These are phyloP conservation scores for Alloscopus bannaensis DNA, from an alignment of 2,888 invertebrate genomes.

Conservation along the genomic window DNA sequence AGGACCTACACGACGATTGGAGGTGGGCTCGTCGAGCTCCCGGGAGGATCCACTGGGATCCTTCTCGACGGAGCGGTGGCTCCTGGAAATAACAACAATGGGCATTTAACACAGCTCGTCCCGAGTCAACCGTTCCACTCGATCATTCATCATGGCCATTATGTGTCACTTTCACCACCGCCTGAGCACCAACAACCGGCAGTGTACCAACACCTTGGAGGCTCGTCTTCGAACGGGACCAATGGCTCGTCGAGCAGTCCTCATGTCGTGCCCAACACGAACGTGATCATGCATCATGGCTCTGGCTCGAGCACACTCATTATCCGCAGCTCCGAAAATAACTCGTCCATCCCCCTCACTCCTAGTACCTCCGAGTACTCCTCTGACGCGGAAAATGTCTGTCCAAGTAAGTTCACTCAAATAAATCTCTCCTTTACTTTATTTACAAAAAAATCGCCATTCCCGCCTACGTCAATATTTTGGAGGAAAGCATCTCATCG, in stretches of 20 bases:
- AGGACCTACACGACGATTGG: slow-evolving; percentile 49
- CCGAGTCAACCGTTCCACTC: slow-evolving; percentile 68
- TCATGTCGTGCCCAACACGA: slow-evolving; percentile 64
- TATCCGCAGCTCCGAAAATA: slow-evolving; percentile 57
- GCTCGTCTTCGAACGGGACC: slow-evolving; percentile 20
- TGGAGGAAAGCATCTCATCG: too few relatives aligned
- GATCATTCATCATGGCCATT: slow-evolving; percentile 56
- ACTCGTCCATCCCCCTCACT: slow-evolving; percentile 76
- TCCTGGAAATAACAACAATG: slow-evolving; percentile 41
- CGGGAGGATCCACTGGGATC: slow-evolving; percentile 50
- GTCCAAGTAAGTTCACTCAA: slow-evolving; percentile 75
- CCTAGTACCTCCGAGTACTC: slow-evolving; percentile 86
- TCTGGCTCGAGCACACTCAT: slow-evolving; percentile 51
- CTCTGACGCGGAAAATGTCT: slow-evolving; percentile 83
- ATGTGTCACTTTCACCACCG: slow-evolving; percentile 65
- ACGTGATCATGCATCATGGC: slow-evolving; percentile 67
- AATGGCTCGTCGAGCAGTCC: slow-evolving; percentile 35
- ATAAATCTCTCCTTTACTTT: too few relatives aligned
- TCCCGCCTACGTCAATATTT: background rate
- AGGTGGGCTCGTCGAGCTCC: slow-evolving; percentile 44
- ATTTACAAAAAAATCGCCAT: background rate
- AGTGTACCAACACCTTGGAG: slow-evolving; percentile 47
- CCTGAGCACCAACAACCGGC: slow-evolving; percentile 59
- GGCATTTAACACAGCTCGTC: slow-evolving; percentile 65
- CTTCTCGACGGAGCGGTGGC: slow-evolving; percentile 40